Conservation (phyloP, 2,113 vertebrate species). For the Heterotis niloticus region DNA sequence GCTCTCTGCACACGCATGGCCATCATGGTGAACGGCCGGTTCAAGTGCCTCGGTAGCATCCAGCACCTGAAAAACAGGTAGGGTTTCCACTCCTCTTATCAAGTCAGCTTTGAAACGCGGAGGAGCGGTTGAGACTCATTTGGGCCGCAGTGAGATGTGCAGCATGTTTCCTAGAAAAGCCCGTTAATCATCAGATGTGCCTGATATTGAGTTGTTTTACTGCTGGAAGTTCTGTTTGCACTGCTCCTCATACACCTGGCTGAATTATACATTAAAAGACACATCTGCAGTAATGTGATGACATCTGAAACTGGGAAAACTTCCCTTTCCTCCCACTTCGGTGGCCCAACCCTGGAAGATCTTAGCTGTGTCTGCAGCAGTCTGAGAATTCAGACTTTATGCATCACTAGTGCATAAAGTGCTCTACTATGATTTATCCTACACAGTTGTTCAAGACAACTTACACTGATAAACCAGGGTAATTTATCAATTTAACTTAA, state of each 20-base stretch:
- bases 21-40: constrained; percentile 90
- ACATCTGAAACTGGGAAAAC: background rate
- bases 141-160: background rate
- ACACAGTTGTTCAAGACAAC: too few relatives aligned
- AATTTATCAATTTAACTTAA: too few relatives aligned
- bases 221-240: background rate
- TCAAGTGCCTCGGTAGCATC: constrained; percentile 89
- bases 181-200: background rate
- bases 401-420: too few relatives aligned
- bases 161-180: background rate
- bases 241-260: background rate
- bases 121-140: background rate
- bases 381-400: too few relatives aligned
- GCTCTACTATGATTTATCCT: too few relatives aligned
- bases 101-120: background rate
- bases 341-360: too few relatives aligned
- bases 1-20: constrained; percentile 82
- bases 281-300: background rate
- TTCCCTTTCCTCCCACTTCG: too few relatives aligned
- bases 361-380: too few relatives aligned
- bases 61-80: constrained; percentile 77
- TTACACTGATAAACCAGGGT: too few relatives aligned
- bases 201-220: background rate
- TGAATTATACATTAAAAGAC: background rate
- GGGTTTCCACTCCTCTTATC: constrained; percentile 3